phyloP scores from a whole-genome alignment of 2,888 invertebrate species.

The Hecatera dysodea region DNA sequence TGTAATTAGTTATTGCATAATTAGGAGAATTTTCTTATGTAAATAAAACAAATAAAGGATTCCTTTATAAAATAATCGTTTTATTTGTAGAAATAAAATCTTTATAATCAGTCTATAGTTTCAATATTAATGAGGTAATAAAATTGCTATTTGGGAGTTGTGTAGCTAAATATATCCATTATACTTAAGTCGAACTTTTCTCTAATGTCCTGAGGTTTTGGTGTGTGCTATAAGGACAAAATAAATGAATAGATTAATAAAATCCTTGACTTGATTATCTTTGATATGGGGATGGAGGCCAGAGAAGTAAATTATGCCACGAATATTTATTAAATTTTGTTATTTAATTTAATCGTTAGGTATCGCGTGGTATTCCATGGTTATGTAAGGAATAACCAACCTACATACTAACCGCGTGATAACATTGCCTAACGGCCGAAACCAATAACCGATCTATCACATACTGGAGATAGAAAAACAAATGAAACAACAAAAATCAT shows the following conservation, averaged over 20 bases:
- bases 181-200: slow-evolving; percentile 67
- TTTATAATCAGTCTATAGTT: slow-evolving; percentile 36
- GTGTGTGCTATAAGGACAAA: slow-evolving; percentile 70
- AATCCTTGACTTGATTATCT: too few species aligned
- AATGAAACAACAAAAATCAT: too few species aligned
- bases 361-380: too few species aligned
- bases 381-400: too few species aligned
- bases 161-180: slow-evolving; percentile 70
- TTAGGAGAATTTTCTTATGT: slow-evolving; percentile 90
- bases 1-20: slow-evolving; percentile 88
- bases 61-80: slow-evolving; percentile 80
- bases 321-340: too few species aligned
- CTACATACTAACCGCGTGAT: too few species aligned
- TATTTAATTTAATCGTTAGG: too few species aligned
- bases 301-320: too few species aligned
- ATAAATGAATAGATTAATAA: not conserved
- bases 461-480: too few species aligned
- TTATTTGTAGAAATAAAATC: slow-evolving; percentile 72
- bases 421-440: too few species aligned
- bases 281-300: too few species aligned
- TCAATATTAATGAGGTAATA: not conserved
- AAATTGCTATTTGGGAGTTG: slow-evolving; percentile 33
- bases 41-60: slow-evolving; percentile 89
- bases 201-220: slow-evolving; percentile 60
- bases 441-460: too few species aligned